Conservation (phyloP, 2,113 vertebrate genomes). For the Muntiacus muntjak region DNA sequence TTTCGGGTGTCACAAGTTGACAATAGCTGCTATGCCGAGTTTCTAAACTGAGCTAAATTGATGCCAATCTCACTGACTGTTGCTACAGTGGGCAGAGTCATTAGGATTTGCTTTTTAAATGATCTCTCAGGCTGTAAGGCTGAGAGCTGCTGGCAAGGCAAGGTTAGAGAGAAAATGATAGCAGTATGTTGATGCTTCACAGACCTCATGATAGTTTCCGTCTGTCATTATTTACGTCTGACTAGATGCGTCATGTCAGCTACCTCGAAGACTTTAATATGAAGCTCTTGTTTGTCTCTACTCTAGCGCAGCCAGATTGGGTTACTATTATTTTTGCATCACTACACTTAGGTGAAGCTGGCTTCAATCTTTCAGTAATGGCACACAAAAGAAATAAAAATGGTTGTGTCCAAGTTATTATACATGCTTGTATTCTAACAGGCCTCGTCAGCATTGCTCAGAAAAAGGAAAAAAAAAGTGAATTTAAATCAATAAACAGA, state of each 20-base stretch:
- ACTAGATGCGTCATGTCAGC: slow-evolving; percentile 99
- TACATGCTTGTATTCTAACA: slow-evolving; percentile 86
- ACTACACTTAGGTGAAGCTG: slow-evolving; percentile 96
- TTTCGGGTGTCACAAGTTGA: slow-evolving; percentile 79
- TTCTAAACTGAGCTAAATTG: slow-evolving; percentile 86
- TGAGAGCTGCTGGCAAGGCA: slow-evolving; percentile 93
- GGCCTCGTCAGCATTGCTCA: slow-evolving; percentile 76
- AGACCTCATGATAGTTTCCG: slow-evolving; percentile 99
- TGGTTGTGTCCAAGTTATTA: slow-evolving; percentile 85
- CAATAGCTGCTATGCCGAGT: slow-evolving; percentile 75
- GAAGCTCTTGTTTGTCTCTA: slow-evolving; percentile 87
- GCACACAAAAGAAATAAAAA: slow-evolving; percentile 88
- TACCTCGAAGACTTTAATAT: slow-evolving; percentile 95
- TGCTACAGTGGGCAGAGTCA: slow-evolving; percentile 91
- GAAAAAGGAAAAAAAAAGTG: slow-evolving; percentile 78
- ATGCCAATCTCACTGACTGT: slow-evolving; percentile 86
- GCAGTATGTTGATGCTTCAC: slow-evolving; percentile 97
- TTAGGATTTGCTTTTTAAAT: slow-evolving; percentile 97
- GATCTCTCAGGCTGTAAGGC: slow-evolving; percentile 90
- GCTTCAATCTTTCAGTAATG: slow-evolving; percentile 91
- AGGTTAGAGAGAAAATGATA: slow-evolving; percentile 98
- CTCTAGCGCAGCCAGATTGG: slow-evolving; percentile 86
- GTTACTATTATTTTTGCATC: slow-evolving; percentile 98
- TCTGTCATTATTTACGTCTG: slow-evolving; percentile 99
- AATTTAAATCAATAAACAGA: slow-evolving; percentile 84